These are phyloP conservation scores for Cyprinodon brontotheroides DNA, from an alignment of 2,113 vertebrate genomes.

Conservation along the genomic window DNA sequence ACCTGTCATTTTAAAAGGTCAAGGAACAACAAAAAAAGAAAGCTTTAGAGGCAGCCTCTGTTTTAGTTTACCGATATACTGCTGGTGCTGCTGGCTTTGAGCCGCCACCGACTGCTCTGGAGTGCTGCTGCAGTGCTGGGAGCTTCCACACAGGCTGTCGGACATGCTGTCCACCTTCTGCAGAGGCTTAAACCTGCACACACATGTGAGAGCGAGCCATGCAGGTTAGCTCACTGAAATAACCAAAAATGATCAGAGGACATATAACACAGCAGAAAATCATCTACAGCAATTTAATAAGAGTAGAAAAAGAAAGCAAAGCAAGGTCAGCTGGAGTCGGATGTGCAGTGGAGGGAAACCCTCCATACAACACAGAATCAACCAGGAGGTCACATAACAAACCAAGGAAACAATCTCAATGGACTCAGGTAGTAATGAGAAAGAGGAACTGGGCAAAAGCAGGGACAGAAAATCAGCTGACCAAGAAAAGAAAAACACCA, in stretches of 20 bases:
- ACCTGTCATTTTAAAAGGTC: not conserved
- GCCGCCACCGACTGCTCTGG: conserved; percentile 91
- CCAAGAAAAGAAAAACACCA: too few species aligned
- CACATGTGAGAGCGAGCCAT: conserved; percentile 1
- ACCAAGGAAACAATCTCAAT: too few species aligned
- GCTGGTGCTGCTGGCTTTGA: conserved; percentile 96
- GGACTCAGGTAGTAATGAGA: too few species aligned
- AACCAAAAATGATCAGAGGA: not conserved
- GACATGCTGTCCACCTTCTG: conserved; percentile 91
- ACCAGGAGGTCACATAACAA: too few species aligned
- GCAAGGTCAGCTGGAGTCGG: too few species aligned
- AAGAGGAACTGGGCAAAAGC: too few species aligned
- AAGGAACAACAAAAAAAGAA: not conserved
- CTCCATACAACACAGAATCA: too few species aligned
- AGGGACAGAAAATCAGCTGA: too few species aligned
- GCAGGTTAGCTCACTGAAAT: not conserved
- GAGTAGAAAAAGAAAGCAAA: too few species aligned
- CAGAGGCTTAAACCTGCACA: conserved; percentile 87
- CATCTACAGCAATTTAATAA: too few species aligned
- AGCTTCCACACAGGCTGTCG: conserved; percentile 83
- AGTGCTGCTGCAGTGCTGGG: conserved; percentile 80
- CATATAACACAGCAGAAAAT: too few species aligned
- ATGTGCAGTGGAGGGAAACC: too few species aligned
- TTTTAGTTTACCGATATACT: conserved; percentile 89
- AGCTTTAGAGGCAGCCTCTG: not conserved